Conservation (phyloP, 2,113 vertebrate genomes). For the Glaucomys volans region DNA sequence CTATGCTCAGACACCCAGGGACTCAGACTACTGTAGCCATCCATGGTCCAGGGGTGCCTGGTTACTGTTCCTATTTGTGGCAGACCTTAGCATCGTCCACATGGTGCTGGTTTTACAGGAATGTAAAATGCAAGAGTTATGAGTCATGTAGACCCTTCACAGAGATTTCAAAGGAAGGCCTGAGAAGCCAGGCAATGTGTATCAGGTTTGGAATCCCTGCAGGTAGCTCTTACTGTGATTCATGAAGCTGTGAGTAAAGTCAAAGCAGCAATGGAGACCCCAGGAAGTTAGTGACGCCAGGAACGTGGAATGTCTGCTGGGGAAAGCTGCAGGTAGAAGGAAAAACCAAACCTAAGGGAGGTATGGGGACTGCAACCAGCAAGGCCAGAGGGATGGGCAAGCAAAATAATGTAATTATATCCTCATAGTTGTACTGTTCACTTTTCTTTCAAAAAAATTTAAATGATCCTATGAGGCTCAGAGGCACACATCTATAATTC, state of each 20-base stretch:
- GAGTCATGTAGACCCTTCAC: neutral
- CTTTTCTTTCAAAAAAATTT: constrained; percentile 4
- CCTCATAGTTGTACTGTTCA: neutral
- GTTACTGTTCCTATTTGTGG: neutral
- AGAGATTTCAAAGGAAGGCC: neutral
- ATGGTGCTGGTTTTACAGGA: neutral
- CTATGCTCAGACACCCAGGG: neutral
- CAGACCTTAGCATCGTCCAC: neutral
- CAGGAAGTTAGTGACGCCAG: neutral
- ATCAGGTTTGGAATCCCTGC: neutral
- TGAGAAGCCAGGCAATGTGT: neutral
- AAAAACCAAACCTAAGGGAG: neutral
- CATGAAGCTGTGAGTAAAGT: neutral
- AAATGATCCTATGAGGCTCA: neutral
- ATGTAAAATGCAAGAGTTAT: neutral
- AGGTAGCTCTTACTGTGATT: neutral
- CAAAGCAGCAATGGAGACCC: neutral
- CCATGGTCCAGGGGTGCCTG: neutral
- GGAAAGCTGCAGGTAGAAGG: neutral
- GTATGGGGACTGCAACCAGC: neutral
- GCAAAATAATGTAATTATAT: neutral
- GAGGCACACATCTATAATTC: too few species aligned
- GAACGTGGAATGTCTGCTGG: neutral
- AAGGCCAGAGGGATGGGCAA: neutral
- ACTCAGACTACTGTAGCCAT: neutral